Percentiles rank a stretch among this genome's conserved stretches.
Conservation (phyloP, 1,140 invertebrate genomes). For the Cecropterus lyciades region DNA sequence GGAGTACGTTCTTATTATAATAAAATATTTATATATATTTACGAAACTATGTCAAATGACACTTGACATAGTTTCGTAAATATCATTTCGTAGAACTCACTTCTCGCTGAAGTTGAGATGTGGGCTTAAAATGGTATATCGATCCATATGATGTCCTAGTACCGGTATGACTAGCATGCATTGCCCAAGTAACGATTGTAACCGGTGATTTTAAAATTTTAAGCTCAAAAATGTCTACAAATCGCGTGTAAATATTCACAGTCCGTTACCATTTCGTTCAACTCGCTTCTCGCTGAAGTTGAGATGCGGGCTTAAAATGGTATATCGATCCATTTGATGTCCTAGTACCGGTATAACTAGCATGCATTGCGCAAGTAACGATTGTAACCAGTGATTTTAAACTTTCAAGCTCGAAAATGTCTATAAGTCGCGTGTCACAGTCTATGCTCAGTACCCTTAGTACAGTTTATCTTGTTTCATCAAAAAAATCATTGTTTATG, state of each 20-base stretch:
- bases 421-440: too few relatives aligned
- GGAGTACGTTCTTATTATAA: too few relatives aligned
- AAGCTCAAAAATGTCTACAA: neutral
- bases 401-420: neutral
- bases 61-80: too few relatives aligned
- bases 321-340: slow-evolving; percentile 52
- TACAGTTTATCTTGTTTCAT: too few relatives aligned
- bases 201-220: slow-evolving; percentile 15
- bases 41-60: too few relatives aligned
- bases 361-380: slow-evolving; percentile 52
- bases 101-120: neutral
- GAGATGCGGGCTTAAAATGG: slow-evolving; percentile 23
- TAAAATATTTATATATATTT: too few relatives aligned
- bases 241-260: too few relatives aligned
- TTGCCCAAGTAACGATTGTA: slow-evolving; percentile 47
- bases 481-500: too few relatives aligned
- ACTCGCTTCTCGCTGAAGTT: neutral
- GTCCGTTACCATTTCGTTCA: too few relatives aligned
- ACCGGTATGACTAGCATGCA: slow-evolving; percentile 40
- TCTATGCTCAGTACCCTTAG: too few relatives aligned
- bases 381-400: slow-evolving; percentile 21
- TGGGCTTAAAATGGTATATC: slow-evolving; percentile 43
- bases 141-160: slow-evolving; percentile 50
- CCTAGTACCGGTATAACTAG: slow-evolving; percentile 38
- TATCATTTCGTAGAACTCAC: too few relatives aligned